These are phyloP conservation scores for Physocephala rufipes DNA, from an alignment of 2,888 invertebrate genomes.

Conservation along the genomic window DNA sequence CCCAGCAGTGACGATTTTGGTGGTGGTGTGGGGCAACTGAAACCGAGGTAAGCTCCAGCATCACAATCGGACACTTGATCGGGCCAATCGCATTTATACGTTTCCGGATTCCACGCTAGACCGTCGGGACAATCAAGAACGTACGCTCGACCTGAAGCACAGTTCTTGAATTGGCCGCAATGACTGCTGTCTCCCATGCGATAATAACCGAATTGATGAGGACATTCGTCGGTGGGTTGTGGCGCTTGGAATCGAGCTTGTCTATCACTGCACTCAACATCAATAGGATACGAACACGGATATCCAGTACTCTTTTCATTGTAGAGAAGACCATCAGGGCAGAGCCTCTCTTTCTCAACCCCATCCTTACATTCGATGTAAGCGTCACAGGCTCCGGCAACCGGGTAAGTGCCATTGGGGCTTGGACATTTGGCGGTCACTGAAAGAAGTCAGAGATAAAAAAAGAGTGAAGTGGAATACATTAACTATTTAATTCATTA, in stretches of 20 bases:
- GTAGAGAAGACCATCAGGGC: conserved; percentile 84
- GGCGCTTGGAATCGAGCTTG: conserved; percentile 70
- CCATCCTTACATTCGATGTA: conserved; percentile 80
- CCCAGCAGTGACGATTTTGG: conserved; percentile 61
- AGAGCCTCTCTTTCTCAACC: conserved; percentile 77
- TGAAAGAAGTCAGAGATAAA: conserved; percentile 44
- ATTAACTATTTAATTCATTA: conserved; percentile 45
- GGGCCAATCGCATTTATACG: conserved; percentile 87
- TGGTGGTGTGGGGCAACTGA: conserved; percentile 77
- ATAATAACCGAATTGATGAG: conserved; percentile 72
- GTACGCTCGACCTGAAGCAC: conserved; percentile 78
- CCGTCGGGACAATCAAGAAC: conserved; percentile 85
- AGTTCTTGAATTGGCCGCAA: conserved; percentile 84
- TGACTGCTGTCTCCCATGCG: conserved; percentile 72
- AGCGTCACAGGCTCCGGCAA: conserved; percentile 77
- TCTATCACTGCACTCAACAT: conserved; percentile 78
- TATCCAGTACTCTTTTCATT: conserved; percentile 77
- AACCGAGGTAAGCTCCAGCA: conserved; percentile 80
- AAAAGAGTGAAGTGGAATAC: conserved; percentile 44
- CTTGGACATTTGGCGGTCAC: conserved; percentile 69
- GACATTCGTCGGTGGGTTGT: conserved; percentile 78
- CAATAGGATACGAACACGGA: conserved; percentile 86
- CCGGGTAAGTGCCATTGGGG: conserved; percentile 75
- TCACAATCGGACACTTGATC: conserved; percentile 83
- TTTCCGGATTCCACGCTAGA: conserved; percentile 77